Base-by-base conservation (phyloP, 2,888 invertebrate genomes). In the Spodoptera littoralis region DNA sequence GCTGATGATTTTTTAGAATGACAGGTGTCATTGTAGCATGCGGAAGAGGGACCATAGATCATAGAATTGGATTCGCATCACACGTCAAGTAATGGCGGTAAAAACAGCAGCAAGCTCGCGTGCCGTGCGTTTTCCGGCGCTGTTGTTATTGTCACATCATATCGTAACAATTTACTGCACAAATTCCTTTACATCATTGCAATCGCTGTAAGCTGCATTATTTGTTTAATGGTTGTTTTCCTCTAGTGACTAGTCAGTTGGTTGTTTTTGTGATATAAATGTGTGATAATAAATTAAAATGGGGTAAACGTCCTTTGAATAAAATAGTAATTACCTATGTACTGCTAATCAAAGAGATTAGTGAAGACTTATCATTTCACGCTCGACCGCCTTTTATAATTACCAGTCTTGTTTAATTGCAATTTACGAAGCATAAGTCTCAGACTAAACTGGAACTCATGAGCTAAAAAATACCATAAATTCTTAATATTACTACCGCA, bases 1-100 rank as follows among this genome's bases (percentile, higher is more conserved):
- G 65, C 66, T 64, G 70, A 69, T 59, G 65, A 64, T 74, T 62
- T 78, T 55, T 59, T 63, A 71, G 71, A 83, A 80, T 80, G 48
- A 52, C 61, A 58, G 46, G 61, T 80, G 86, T 84, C 84, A 87
- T 81, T 83, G 79, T 68, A 90, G 86, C 86, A 92, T 88, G 91
- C 92, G 92, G 92, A 91, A 92, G 90, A 82, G 65, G 70, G 76
- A 79, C 68, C 89, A 90, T 92, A 90, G 90, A 92, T 92, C 92
- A 90, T 83, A 72, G 81, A 88, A 89, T 88, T 88, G 86, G 89
- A 81, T 82, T 83, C 88, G 85, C 79, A 77, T 70, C 62, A 70
- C 63, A 62, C 68, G 64, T 52, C 60, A 61, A 77, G 82, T 90
- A 90, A 92, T 92, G 88, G 84, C 65, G 65, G 83, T 83, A 92